Base-by-base conservation (phyloP, 2,797 vertebrate species). In the Champsocephalus esox region DNA sequence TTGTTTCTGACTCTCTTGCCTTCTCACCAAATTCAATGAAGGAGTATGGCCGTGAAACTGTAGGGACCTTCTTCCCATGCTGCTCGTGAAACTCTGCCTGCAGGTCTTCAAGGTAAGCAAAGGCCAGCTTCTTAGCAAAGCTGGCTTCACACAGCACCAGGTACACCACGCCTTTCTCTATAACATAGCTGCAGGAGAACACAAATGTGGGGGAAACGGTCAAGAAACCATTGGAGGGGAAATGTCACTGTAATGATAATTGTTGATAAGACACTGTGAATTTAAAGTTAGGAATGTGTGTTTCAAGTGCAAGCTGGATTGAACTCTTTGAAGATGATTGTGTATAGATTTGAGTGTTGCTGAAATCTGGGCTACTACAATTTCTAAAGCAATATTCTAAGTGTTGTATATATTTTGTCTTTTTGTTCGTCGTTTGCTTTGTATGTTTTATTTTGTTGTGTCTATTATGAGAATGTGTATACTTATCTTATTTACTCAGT, bases 31-130 rank as follows among this genome's bases (percentile, higher is more conserved):
- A 99, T 81, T 99, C 98, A 76, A 99, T 99, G 92, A 99, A 99
- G 87, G 97, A 98, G 80, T 99, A 99, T 1, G 98, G 98, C 77
- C 98, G 94, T 76, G 98, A 99, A 9, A 99, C 98, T 0, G 96
- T 97, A 0, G 96, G 96, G 70, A 99, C 98, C 84, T 94, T 98
- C 95, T 98, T 99, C 67, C 98, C 98, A 41, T 99, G 97, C 70
- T 99, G 98, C 82, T 99, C 98, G 60, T 99, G 97, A 83, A 99
- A 99, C 86, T 99, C 98, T 1, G 97, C 96, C 88, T 99, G 96
- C 78, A 99, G 94, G 83, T 99, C 98, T 85, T 99, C 98, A 12
- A 99, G 93, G 81, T 98, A 99, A 0, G 97, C 98, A 81, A 99
- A 99, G 51, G 98, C 97, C 82, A 99, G 88, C 85, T 99, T 99